A percentile compares a stretch with the other conserved stretches of the same genome.
These are phyloP conservation scores for Eidolon helvum DNA, from an alignment of 2,113 vertebrate genomes.

Conservation along the genomic window DNA sequence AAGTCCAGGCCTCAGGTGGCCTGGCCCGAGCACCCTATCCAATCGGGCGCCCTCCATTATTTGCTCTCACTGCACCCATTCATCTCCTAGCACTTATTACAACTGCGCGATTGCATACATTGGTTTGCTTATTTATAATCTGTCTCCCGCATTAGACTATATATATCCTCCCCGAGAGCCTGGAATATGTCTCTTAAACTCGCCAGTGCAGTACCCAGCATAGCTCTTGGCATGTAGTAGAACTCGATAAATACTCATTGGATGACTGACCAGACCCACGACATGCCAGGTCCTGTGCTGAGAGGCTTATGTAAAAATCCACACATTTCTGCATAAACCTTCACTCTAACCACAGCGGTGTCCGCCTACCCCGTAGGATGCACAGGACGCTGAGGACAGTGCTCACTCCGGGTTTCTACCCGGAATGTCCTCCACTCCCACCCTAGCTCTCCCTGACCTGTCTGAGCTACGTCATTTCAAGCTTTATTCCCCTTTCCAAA, in stretches of 20 bases:
- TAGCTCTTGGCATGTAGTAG: background rate
- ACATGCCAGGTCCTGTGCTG: background rate
- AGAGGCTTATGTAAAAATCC: background rate
- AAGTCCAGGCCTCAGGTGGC: background rate
- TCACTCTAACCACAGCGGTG: background rate
- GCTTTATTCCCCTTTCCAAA: background rate
- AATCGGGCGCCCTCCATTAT: background rate
- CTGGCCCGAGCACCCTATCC: background rate
- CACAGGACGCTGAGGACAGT: accelerated
- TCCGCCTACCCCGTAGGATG: background rate
- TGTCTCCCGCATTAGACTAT: background rate
- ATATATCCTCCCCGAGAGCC: background rate
- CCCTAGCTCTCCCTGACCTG: background rate
- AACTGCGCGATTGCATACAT: background rate
- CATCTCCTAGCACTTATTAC: background rate
- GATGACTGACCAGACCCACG: background rate
- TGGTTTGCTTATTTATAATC: background rate
- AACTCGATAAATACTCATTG: background rate
- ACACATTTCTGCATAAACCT: background rate
- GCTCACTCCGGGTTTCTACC: background rate
- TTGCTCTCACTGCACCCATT: background rate
- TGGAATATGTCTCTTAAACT: background rate
- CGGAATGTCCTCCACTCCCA: accelerated
- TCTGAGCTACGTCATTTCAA: background rate
- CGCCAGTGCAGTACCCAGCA: background rate